These are phyloP conservation scores for Pemphigus obesinymphae DNA, from an alignment of 1,140 invertebrate genomes.

Conservation along the genomic window DNA sequence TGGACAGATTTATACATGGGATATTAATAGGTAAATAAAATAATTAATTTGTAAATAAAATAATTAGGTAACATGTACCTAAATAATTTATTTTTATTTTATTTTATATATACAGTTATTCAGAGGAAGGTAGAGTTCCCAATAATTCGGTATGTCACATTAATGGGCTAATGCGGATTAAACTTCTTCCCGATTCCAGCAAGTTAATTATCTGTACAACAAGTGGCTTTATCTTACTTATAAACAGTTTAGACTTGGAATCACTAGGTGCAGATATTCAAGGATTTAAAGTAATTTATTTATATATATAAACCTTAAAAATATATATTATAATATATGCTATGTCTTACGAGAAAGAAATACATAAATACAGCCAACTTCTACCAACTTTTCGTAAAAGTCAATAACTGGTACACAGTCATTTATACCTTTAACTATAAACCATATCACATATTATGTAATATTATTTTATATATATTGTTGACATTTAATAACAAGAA, in stretches of 20 bases:
- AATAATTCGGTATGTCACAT: constrained; percentile 73
- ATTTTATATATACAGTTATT: not conserved
- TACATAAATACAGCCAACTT: too few relatives aligned
- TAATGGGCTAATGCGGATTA: constrained; percentile 81
- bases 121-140: constrained; percentile 25
- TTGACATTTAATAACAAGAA: too few relatives aligned
- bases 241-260: constrained; percentile 80
- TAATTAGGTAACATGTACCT: not conserved
- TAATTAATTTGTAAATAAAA: not conserved
- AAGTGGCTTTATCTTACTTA: constrained; percentile 80
- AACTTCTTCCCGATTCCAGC: constrained; percentile 73
- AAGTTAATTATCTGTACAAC: constrained; percentile 89
- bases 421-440: too few relatives aligned
- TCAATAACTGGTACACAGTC: too few relatives aligned
- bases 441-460: too few relatives aligned
- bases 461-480: too few relatives aligned
- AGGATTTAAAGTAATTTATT: constrained; percentile 69
- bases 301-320: too few relatives aligned
- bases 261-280: constrained; percentile 73
- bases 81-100: not conserved
- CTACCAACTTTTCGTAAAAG: too few relatives aligned
- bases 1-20: constrained; percentile 90
- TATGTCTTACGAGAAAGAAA: too few relatives aligned
- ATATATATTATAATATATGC: too few relatives aligned
- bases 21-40: constrained; percentile 76